Evolutionary conservation across 2,888 invertebrate species (phyloP).

Genomic region (Lacanobia oleracea): DNA sequence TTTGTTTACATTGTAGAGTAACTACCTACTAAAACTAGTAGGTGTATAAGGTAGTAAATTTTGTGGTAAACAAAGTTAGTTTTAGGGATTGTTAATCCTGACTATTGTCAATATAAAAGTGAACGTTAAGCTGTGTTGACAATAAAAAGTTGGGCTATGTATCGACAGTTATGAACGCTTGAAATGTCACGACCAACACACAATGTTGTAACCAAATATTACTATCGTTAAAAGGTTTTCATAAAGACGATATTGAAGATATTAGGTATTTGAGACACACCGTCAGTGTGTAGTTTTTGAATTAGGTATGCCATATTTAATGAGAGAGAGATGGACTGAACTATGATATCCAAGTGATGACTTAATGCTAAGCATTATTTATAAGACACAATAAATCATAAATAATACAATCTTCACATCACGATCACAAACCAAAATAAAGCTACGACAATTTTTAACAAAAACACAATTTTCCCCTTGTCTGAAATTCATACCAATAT

Average conservation of each 20-base stretch:
- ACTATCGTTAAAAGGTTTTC: constrained; percentile 25
- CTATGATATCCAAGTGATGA: neutral
- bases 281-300: neutral
- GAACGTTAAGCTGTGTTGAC: neutral
- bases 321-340: neutral
- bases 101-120: constrained; percentile 11
- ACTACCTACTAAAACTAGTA: neutral
- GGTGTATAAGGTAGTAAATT: neutral
- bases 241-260: constrained; percentile 5
- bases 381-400: too few species aligned
- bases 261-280: constrained; percentile 11
- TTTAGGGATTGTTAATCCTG: constrained; percentile 8
- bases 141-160: constrained; percentile 13
- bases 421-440: neutral
- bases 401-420: neutral
- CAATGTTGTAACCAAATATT: constrained; percentile 38
- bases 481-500: constrained; percentile 21
- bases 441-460: neutral
- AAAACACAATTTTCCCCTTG: neutral
- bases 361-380: neutral
- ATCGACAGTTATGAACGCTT: neutral
- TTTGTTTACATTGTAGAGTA: constrained; percentile 1
- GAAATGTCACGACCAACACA: constrained; percentile 9
- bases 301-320: neutral
- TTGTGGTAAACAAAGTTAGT: constrained; percentile 10